Evolutionary conservation across 1,140 invertebrate species (phyloP).

Genomic region (Lepidurus arcticus): DNA sequence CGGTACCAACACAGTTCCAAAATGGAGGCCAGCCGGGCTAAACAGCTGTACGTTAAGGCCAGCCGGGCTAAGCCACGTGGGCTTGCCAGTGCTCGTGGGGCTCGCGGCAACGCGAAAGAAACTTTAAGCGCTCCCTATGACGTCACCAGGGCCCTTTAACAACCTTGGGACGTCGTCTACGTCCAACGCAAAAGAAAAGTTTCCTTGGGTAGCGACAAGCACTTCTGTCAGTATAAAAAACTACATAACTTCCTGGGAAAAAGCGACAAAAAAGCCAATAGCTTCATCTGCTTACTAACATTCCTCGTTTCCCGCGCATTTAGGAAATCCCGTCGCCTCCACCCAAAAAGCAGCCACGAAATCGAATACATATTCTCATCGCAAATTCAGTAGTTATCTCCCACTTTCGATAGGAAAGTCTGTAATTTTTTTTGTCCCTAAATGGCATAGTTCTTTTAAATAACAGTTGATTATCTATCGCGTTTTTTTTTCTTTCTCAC

Average conservation of each 20-base stretch:
- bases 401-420: too few species aligned
- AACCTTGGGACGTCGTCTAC: conserved; percentile 20
- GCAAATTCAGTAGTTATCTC: too few species aligned
- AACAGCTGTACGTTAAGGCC: neutral
- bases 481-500: too few species aligned
- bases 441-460: too few species aligned
- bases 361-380: too few species aligned
- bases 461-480: too few species aligned
- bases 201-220: conserved; percentile 17
- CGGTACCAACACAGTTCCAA: neutral
- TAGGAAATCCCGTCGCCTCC: too few species aligned
- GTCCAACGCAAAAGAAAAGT: neutral
- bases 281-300: neutral
- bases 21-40: neutral
- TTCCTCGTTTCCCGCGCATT: too few species aligned
- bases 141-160: conserved; percentile 12
- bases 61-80: neutral
- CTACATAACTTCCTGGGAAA: neutral
- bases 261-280: neutral
- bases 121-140: conserved; percentile 13
- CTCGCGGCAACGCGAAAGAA: neutral
- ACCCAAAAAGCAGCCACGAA: too few species aligned
- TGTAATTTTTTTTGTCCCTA: too few species aligned
- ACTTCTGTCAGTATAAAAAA: neutral
- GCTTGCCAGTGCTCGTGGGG: neutral